Base-by-base conservation (phyloP, 2,888 invertebrate species). In the Brachylomia viminalis region DNA sequence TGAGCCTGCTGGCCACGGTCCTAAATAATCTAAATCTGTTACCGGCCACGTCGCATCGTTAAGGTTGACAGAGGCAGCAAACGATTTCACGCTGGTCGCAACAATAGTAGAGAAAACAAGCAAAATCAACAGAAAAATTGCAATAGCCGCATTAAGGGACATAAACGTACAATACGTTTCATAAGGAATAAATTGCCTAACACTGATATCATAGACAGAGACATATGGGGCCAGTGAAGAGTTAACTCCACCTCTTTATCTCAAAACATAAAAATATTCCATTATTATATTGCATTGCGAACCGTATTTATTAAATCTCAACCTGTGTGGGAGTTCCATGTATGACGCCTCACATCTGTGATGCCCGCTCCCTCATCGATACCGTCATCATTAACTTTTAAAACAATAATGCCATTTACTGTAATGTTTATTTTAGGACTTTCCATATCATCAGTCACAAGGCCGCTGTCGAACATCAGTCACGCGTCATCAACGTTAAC, bases 171-270 rank as follows among this genome's bases (percentile, higher is more conserved):
- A 93, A 93, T 93, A 92, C 91, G 86, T 92, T 94, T 95, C 94
- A 92, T 92, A 91, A 89, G 84, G 86, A 92, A 95, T 93, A 94
- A 95, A 95, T 94, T 90, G 91, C 92, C 92, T 93, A 93, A 95
- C 92, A 88, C 91, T 77, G 88, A 89, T 88, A 91, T 87, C 83
- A 80, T 64, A 78, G 94, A 94, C 95, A 94, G 90, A 92, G 95
- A 94, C 84, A 89, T 90, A 95, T 92, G 83, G 90, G 86, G 75
- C 80, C 81, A 85, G 82, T 89, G 89, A 93, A 92, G 90, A 89
- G 87, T 89, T 89, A 88, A 89, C 84, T 86, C 85, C 33, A 75
- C 84, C 79, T 79, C 82, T 90, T 90, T 92, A 92, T 93, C 90
- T 87, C 68, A 73, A 80, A 86, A 88, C 88, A 89, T 88, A 92